These are phyloP conservation scores for Scomber colias DNA, from an alignment of 2,113 vertebrate genomes.

Conservation along the genomic window DNA sequence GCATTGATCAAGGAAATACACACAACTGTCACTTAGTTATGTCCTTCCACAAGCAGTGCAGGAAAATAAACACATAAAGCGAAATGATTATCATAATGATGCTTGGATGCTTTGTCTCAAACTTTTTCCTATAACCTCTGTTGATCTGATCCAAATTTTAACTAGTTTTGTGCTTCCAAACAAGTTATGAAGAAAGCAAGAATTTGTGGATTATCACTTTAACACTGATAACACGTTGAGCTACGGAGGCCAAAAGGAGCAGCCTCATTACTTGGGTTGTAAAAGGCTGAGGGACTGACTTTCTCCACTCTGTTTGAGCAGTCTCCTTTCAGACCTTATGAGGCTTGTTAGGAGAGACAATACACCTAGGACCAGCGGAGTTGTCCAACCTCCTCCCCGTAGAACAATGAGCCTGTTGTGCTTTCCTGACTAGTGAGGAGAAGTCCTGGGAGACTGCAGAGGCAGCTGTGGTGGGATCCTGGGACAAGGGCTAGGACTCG, in stretches of 20 bases:
- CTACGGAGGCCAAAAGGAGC: conserved; percentile 55
- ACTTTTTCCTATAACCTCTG: background rate
- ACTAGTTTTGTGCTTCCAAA: no score
- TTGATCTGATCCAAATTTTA: background rate
- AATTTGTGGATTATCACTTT: background rate
- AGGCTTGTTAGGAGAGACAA: conserved; percentile 75
- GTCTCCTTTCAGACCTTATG: conserved; percentile 67
- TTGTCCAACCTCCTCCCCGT: conserved; percentile 73
- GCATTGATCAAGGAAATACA: conserved; percentile 3
- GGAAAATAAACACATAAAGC: background rate
- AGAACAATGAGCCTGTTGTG: conserved; percentile 86
- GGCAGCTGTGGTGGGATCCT: conserved; percentile 84
- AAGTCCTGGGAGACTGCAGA: conserved; percentile 81
- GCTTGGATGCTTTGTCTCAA: conserved; percentile 7
- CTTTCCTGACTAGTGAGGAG: conserved; percentile 74
- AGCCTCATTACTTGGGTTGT: conserved; percentile 74
- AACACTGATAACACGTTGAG: background rate
- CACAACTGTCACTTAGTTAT: background rate
- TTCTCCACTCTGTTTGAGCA: conserved; percentile 52
- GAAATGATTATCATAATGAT: background rate
- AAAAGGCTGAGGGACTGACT: conserved; percentile 65
- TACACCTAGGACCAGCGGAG: conserved; percentile 72
- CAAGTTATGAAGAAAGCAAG: background rate
- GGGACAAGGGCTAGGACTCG: conserved; percentile 68
- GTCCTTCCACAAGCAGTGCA: background rate